phyloP scores from a whole-genome alignment of 2,888 invertebrate species.

The Eupeodes latifasciatus region DNA sequence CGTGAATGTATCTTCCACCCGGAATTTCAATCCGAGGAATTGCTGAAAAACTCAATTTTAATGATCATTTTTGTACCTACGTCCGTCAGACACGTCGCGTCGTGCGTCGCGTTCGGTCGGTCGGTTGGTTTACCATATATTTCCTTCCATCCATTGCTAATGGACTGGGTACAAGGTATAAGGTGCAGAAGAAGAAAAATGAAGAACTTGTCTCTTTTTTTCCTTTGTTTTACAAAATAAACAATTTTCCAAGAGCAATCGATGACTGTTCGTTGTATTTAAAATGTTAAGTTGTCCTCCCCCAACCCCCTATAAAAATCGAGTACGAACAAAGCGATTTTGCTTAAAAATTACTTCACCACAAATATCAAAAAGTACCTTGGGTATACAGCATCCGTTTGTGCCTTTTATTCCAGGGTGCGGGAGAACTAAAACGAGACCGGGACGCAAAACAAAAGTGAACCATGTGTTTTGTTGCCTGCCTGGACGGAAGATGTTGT shows the following conservation, averaged over 20 bases:
- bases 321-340: constrained; percentile 46
- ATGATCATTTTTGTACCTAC: constrained; percentile 55
- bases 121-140: constrained; percentile 20
- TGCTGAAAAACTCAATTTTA: constrained; percentile 35
- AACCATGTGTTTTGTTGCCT: constrained; percentile 26
- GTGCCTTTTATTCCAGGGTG: background rate
- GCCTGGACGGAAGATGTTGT: constrained; percentile 9
- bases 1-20: background rate
- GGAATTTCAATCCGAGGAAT: constrained; percentile 58
- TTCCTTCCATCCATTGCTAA: constrained; percentile 22
- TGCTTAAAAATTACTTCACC: constrained; percentile 36
- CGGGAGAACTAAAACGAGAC: constrained; percentile 5
- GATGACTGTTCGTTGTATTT: constrained; percentile 51
- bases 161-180: constrained; percentile 4
- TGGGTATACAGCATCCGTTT: background rate
- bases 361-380: constrained; percentile 61
- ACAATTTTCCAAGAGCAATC: constrained; percentile 27
- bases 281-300: background rate
- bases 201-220: background rate
- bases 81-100: too few species aligned
- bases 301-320: background rate
- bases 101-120: too few species aligned
- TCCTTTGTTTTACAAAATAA: constrained; percentile 13
- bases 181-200: too few species aligned
- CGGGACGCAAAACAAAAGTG: constrained; percentile 54